Evolutionary conservation across 1,140 invertebrate genomes (phyloP).

Genomic region (Stegodyphus mimosarum): DNA sequence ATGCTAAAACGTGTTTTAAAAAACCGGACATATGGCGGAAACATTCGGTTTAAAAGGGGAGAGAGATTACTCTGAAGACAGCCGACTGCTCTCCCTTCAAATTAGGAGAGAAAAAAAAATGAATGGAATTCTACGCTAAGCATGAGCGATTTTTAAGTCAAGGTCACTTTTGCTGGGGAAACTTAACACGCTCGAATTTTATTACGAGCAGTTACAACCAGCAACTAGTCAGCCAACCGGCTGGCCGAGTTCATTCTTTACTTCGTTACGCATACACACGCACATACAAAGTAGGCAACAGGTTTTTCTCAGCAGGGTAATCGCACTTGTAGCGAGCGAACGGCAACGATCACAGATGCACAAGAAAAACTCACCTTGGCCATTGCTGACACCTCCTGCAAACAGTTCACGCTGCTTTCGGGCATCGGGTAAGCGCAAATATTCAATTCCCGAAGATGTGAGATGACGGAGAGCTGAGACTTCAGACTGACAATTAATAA

Average conservation of each 20-base stretch:
- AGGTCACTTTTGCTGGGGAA: slow-evolving; percentile 29
- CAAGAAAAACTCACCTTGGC: slow-evolving; percentile 13
- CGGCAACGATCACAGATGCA: neutral
- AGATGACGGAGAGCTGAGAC: neutral
- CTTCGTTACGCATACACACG: neutral
- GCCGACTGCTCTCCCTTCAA: too few species aligned
- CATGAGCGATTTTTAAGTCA: slow-evolving; percentile 41
- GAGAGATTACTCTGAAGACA: too few species aligned
- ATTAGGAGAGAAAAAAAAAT: too few species aligned
- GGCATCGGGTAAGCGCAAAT: slow-evolving; percentile 15
- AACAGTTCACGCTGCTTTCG: neutral
- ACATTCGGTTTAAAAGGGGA: too few species aligned
- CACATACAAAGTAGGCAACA: slow-evolving; percentile 11
- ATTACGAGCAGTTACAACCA: neutral
- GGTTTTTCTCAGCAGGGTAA: slow-evolving; percentile 22
- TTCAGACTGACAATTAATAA: slow-evolving; percentile 11
- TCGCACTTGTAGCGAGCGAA: slow-evolving; percentile 17
- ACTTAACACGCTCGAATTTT: too few species aligned
- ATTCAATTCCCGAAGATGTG: neutral
- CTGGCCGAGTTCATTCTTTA: neutral
- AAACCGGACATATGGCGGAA: too few species aligned
- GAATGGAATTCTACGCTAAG: slow-evolving; percentile 37
- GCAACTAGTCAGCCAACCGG: neutral
- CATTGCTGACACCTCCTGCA: slow-evolving; percentile 15
- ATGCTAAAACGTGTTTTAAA: too few species aligned